A percentile compares a stretch with the other conserved stretches of the same genome.
phyloP scores from a whole-genome alignment of 2,113 vertebrate species.

The Scopus umbretta region DNA sequence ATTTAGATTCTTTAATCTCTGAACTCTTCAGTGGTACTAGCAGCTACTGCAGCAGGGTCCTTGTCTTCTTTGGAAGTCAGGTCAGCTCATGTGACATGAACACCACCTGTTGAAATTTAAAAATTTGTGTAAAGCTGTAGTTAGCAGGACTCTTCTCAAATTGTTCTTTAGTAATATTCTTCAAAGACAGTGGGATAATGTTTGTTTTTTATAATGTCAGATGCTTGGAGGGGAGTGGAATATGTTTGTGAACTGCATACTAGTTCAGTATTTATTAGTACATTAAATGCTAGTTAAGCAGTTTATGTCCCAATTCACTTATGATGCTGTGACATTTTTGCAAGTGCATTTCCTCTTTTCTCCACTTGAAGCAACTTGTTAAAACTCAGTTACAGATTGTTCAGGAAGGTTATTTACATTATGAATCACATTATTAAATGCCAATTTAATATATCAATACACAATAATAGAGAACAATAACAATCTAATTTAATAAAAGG shows the following conservation, averaged over 20 bases:
- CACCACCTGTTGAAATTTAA: not conserved
- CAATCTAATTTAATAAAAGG: too few relatives aligned
- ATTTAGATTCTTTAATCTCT: not conserved
- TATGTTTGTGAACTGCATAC: not conserved
- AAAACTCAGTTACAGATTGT: not conserved
- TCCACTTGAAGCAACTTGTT: not conserved
- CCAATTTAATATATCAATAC: too few relatives aligned
- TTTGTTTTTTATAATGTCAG: not conserved
- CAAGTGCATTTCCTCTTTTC: not conserved
- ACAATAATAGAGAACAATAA: too few relatives aligned
- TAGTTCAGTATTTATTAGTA: not conserved
- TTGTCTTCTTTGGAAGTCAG: not conserved
- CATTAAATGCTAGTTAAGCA: not conserved
- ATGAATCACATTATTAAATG: not conserved
- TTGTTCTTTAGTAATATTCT: not conserved
- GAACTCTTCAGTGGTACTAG: not conserved
- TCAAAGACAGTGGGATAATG: not conserved
- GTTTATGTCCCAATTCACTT: not conserved
- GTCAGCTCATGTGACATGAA: not conserved
- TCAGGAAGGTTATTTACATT: not conserved
- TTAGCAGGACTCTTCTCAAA: not conserved
- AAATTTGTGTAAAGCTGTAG: not conserved
- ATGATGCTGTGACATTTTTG: not conserved
- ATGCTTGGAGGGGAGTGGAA: not conserved
- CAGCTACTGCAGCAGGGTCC: not conserved